Conservation (phyloP, 1,140 invertebrate species). For the Sinella curviseta region DNA sequence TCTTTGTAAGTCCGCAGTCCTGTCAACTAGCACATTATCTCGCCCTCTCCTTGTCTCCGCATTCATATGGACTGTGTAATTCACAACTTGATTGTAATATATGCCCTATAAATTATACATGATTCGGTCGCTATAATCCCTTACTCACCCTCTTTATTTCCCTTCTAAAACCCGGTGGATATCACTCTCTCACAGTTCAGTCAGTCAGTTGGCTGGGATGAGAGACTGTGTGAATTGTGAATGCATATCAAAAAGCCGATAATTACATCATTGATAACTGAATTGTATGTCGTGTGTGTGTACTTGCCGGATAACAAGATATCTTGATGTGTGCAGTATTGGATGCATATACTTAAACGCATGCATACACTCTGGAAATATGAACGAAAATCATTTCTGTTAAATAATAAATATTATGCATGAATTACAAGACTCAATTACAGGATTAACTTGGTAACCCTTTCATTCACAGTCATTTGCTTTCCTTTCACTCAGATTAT, state of each 20-base stretch:
- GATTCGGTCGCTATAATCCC: no score
- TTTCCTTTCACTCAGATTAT: constrained; percentile 1
- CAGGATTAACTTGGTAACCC: constrained; percentile 19
- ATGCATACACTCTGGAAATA: no score
- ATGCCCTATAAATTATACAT: no score
- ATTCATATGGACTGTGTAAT: no score
- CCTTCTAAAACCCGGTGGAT: no score
- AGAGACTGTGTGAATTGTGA: not conserved
- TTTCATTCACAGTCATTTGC: constrained; percentile 24
- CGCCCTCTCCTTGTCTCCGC: not conserved
- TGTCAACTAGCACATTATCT: constrained; percentile 5
- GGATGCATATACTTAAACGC: not conserved
- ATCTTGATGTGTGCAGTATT: not conserved
- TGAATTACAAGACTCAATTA: constrained; percentile 14
- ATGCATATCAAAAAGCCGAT: constrained; percentile 10
- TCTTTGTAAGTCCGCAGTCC: not conserved
- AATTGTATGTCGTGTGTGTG: not conserved
- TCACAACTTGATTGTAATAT: no score
- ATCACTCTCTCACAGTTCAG: no score
- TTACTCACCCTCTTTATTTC: no score
- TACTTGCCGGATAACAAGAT: not conserved
- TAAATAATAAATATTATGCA: constrained; percentile 23
- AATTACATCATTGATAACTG: constrained; percentile 1
- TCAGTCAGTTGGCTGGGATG: no score
- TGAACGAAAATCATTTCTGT: not conserved